Percentiles rank a stretch among this genome's conserved stretches.
phyloP scores from a whole-genome alignment of 2,797 vertebrate genomes.

The Diceros bicornis region DNA sequence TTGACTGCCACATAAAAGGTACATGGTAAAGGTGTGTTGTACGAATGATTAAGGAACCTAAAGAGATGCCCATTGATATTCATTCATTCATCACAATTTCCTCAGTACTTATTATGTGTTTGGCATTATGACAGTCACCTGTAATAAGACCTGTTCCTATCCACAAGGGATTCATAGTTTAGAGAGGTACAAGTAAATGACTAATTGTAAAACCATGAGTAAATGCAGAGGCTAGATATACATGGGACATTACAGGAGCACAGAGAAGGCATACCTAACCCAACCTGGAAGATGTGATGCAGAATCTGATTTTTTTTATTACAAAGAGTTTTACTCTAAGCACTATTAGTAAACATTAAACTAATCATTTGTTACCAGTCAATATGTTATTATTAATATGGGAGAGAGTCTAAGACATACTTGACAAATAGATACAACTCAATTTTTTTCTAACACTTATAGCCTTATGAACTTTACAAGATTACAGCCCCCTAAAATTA shows the following conservation, averaged over 20 bases:
- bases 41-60: not conserved
- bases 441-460: not conserved
- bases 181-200: not conserved
- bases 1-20: not conserved
- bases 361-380: not conserved
- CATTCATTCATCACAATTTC: not conserved
- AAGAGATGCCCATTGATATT: not conserved
- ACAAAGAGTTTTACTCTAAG: not conserved
- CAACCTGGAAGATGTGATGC: not conserved
- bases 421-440: not conserved
- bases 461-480: not conserved
- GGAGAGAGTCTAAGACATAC: not conserved
- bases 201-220: not conserved
- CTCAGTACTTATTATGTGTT: not conserved
- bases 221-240: not conserved
- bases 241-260: not conserved
- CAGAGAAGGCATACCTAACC: not conserved
- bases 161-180: not conserved
- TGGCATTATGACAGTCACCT: not conserved
- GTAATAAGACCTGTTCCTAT: not conserved
- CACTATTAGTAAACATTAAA: not conserved
- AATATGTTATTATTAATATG: not conserved
- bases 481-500: not conserved
- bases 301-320: not conserved
- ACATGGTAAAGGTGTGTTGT: not conserved